These are phyloP conservation scores for Tiliacea aurago DNA, from an alignment of 2,888 invertebrate genomes.

Conservation along the genomic window DNA sequence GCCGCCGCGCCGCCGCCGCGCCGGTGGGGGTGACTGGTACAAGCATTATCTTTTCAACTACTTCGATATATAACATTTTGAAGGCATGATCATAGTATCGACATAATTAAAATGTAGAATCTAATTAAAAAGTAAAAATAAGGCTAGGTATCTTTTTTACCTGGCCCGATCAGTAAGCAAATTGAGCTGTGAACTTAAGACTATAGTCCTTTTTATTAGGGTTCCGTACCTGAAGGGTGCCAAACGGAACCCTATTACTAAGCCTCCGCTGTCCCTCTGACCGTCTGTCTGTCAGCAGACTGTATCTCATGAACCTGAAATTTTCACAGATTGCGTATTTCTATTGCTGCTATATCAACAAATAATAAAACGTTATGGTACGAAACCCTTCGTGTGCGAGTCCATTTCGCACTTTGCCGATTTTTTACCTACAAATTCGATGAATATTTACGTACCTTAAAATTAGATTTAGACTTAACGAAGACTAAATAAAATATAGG, in stretches of 20 bases:
- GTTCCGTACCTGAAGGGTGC: no score
- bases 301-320: no score
- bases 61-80: background rate
- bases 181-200: conserved; percentile 22
- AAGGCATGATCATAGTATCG: background rate
- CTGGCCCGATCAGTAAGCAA: conserved; percentile 31
- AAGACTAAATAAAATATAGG: conserved; percentile 24
- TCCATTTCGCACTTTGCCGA: no score
- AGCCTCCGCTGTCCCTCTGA: no score
- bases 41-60: background rate
- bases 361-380: no score
- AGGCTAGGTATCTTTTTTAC: background rate
- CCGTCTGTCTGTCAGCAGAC: no score
- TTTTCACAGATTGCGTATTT: no score
- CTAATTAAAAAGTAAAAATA: background rate
- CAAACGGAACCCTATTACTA: no score
- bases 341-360: no score
- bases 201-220: conserved; percentile 5
- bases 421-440: conserved; percentile 13
- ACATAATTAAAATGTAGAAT: background rate
- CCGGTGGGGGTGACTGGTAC: background rate
- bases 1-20: no score
- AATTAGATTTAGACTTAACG: conserved; percentile 24
- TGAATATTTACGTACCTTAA: conserved; percentile 44
- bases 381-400: no score